Percentiles rank a stretch among this genome's conserved stretches.
phyloP scores from a whole-genome alignment of 2,113 vertebrate genomes.

The Antechinus flavipes region DNA sequence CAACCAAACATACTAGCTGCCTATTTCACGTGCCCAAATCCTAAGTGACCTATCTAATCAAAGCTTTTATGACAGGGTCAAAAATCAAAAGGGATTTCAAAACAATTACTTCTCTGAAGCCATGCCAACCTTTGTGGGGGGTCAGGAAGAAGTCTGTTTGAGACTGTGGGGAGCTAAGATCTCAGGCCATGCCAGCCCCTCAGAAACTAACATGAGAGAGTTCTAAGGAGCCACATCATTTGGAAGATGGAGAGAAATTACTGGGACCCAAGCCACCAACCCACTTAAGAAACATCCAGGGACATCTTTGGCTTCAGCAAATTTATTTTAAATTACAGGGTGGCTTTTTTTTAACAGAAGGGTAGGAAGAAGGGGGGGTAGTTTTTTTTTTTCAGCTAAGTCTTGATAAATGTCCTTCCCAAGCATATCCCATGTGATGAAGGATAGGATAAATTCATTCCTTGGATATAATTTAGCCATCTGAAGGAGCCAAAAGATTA shows the following conservation, averaged over 20 bases:
- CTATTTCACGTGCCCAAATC: neutral
- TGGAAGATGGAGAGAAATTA: neutral
- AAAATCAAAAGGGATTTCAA: neutral
- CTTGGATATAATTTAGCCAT: neutral
- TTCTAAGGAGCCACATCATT: constrained; percentile 10
- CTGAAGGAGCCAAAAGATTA: constrained; percentile 49
- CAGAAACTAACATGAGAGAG: constrained; percentile 7
- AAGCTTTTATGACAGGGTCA: neutral
- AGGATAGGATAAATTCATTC: constrained; percentile 16
- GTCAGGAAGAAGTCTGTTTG: neutral
- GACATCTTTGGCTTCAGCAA: neutral
- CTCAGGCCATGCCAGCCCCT: constrained; percentile 25
- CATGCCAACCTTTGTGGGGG: neutral
- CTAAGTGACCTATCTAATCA: neutral
- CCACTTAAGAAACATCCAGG: neutral
- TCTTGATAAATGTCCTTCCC: constrained; percentile 42
- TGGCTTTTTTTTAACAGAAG: neutral
- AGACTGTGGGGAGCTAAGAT: constrained; percentile 38
- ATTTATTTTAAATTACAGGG: constrained; percentile 29
- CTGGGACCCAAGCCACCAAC: constrained; percentile 19
- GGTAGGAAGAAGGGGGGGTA: neutral
- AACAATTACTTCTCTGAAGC: constrained; percentile 39
- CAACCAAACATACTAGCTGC: neutral
- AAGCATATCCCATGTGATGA: constrained; percentile 5
- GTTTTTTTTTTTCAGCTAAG: constrained; percentile 46